Evolutionary conservation across 2,797 vertebrate species (phyloP), one percentile per base, ranked within the genome.

Genomic region (Diplodus puntazzo): DNA sequence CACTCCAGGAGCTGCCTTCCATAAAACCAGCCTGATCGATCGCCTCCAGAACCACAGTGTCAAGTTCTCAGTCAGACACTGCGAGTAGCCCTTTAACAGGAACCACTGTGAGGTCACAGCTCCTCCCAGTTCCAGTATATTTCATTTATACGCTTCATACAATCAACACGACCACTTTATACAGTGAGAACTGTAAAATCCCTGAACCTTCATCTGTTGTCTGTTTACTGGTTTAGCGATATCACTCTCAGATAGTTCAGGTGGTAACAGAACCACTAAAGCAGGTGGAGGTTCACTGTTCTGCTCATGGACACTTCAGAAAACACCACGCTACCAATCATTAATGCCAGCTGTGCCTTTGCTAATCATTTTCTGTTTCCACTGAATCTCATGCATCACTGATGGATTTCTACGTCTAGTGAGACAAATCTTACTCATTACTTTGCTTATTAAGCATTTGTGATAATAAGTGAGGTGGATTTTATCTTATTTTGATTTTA

Each of bases 1-100:
- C 90, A 94, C 96, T 34, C 97, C 97, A 0, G 97, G 96, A 92
- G 95, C 96, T 18, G 96, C 93, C 67, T 98, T 97, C 90, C 92
- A 82, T 63, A 96, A 94, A 90, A 98, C 96, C 71, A 96, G 93
- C 53, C 77, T 97, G 81, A 96, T 97, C 25, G 94, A 97, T 58
- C 95, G 96, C 62, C 97, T 98, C 63, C 94, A 93, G 81, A 93
- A 90, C 45, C 90, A 72, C 46, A 95, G 96, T 66, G 79, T 97
- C 77, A 95, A 95, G 84, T 97, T 98, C 82, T 95, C 94, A 49
- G 94, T 98, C 80, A 94, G 76, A 66, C 95, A 90, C 81, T 80
- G 91, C 62, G 57, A 75, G 21, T 73, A 74, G 57, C 3, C 23
- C 54, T 58, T 48, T 14, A 46, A 2, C 25, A 39, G 18, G 50